Base-by-base conservation (phyloP, 2,888 invertebrate species). In the Heliconius ethilla region DNA sequence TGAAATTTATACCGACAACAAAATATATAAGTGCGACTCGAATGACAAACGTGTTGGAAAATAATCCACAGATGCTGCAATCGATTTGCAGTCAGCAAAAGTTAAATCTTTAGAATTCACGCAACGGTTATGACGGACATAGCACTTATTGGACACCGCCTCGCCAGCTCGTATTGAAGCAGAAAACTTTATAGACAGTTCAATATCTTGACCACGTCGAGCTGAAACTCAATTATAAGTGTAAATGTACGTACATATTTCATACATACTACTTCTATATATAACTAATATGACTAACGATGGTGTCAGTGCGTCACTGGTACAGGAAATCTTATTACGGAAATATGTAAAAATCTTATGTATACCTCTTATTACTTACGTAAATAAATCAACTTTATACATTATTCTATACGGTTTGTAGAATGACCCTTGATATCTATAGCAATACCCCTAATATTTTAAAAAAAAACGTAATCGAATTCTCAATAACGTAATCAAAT, bases 141-240 rank as follows among this genome's bases (percentile, higher is more conserved):
- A 63, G 70, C 78, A 67, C 29, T 76, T 77, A 78, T 76, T 77
- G 70, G 75, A 80, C 77, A 77, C 75, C 73, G 75, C 73, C 77
- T 63, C 78, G n/a, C 22, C 70, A 74, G 79, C 73, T 75, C 75
- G 75, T 77, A 78, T 73, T 72, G 73, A 66, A 79, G 72, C 75
- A 29, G 37, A 29, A 37, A 80, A 79, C 79, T 80, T 79, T 75
- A 80, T 75, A 79, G 79, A 75, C 77, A 75, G 73, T 69, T 75
- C 73, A 67, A 73, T 59, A 76, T 63, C 51, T 75, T 75, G 73
- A 75, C 73, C 78, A 59, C 40, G 69, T 75, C 15, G 29, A 63
- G 73, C 18, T 27, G 69, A 51, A 73, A 75, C 72, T 63, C 25
- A 72, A 72, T 72, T 72, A 72, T 59, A 72, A 72, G 55, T 70